Conservation (phyloP, 2,113 vertebrate species). For the Nibea albiflora region DNA sequence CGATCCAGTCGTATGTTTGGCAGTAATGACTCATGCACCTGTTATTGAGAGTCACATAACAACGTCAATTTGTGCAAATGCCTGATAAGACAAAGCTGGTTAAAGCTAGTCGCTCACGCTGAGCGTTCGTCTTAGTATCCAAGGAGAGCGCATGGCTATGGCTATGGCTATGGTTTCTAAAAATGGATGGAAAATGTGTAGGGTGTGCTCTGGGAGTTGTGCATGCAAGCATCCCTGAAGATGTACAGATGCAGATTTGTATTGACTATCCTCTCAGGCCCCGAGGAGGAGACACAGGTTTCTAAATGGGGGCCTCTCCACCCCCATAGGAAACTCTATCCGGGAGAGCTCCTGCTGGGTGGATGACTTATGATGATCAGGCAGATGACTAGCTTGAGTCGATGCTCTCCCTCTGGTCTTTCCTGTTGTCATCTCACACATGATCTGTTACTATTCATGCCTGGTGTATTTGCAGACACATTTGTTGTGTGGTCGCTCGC, state of each 20-base stretch:
- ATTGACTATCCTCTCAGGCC: slow-evolving; percentile 52
- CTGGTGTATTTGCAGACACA: slow-evolving; percentile 3
- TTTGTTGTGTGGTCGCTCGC: neutral
- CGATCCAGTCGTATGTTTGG: slow-evolving; percentile 31
- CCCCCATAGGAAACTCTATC: slow-evolving; percentile 58
- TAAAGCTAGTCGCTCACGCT: slow-evolving; percentile 31
- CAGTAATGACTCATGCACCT: slow-evolving; percentile 64
- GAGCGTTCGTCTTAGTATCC: slow-evolving; percentile 31
- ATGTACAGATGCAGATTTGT: slow-evolving; percentile 59
- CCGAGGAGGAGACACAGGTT: slow-evolving; percentile 48
- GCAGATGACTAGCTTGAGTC: slow-evolving; percentile 48
- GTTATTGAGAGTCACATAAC: slow-evolving; percentile 39
- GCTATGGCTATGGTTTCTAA: too few relatives aligned
- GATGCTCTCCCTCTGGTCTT: slow-evolving; percentile 44
- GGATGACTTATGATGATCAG: slow-evolving; percentile 52
- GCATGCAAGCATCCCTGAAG: slow-evolving; percentile 24
- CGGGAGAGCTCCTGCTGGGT: slow-evolving; percentile 42
- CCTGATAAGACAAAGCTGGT: slow-evolving; percentile 22
- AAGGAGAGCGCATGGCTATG: slow-evolving; percentile 45
- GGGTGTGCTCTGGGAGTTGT: slow-evolving; percentile 28
- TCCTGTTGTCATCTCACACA: slow-evolving; percentile 55
- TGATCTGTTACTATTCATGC: slow-evolving; percentile 33
- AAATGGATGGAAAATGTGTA: slow-evolving; percentile 44
- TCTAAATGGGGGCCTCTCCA: slow-evolving; percentile 66
- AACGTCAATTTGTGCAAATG: slow-evolving; percentile 31